phyloP scores from a whole-genome alignment of 2,888 invertebrate genomes.

The Platycheirus albimanus region DNA sequence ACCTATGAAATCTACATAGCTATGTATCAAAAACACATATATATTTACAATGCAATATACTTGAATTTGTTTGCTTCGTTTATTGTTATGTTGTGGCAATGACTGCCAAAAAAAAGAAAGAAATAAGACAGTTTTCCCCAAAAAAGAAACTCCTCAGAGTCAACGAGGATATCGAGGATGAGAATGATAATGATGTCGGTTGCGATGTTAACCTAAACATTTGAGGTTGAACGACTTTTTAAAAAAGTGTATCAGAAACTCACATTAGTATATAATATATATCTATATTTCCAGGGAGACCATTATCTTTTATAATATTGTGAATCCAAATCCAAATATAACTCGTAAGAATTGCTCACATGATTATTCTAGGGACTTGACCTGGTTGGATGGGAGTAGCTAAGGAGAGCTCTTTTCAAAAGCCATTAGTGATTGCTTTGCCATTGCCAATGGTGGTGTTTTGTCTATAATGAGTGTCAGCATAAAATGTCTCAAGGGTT shows the following conservation, averaged over 20 bases:
- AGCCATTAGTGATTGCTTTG: slow-evolving; percentile 10
- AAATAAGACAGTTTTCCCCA: not conserved
- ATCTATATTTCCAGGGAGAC: slow-evolving; percentile 9
- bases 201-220: not conserved
- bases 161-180: not conserved
- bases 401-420: slow-evolving; percentile 2
- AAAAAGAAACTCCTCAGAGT: slow-evolving; percentile 7
- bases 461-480: not conserved
- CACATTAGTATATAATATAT: slow-evolving; percentile 13
- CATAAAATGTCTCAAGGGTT: slow-evolving; percentile 11
- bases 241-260: not conserved
- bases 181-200: not conserved
- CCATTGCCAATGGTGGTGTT: too few species aligned
- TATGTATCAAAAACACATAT: not conserved
- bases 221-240: slow-evolving; percentile 22
- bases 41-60: not conserved
- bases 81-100: not conserved
- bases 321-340: not conserved
- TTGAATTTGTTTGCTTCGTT: not conserved
- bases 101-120: not conserved
- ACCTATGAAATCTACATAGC: not conserved
- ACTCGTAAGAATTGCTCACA: not conserved
- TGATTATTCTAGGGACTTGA: slow-evolving; percentile 5
- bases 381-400: not conserved
- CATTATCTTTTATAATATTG: not conserved